phyloP scores from a whole-genome alignment of 2,113 vertebrate species.

The Acanthochromis polyacanthus region DNA sequence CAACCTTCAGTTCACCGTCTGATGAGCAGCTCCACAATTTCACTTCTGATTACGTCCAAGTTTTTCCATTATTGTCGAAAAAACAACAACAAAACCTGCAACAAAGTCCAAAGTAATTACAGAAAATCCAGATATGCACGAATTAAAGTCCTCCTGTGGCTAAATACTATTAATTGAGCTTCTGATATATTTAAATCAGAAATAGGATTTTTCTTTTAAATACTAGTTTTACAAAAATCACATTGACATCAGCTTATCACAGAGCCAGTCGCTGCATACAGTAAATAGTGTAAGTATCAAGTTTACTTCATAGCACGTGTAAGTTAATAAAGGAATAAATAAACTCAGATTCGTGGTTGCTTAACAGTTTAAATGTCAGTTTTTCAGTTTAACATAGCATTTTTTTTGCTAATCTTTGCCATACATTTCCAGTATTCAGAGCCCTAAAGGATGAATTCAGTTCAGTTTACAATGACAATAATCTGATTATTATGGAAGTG shows the following conservation, averaged over 20 bases:
- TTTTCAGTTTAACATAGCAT: neutral
- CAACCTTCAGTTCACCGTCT: constrained; percentile 50
- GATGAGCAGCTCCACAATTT: constrained; percentile 23
- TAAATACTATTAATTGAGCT: constrained; percentile 45
- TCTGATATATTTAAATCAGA: constrained; percentile 37
- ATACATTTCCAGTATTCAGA: neutral
- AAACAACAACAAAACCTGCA: constrained; percentile 17
- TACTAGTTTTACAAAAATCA: constrained; percentile 34
- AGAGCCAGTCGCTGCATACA: constrained; percentile 22
- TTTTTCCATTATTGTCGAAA: constrained; percentile 19
- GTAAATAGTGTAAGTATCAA: constrained; percentile 31
- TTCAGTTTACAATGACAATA: neutral
- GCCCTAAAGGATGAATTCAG: neutral
- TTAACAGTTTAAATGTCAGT: constrained; percentile 10
- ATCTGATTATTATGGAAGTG: neutral
- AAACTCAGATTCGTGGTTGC: constrained; percentile 29
- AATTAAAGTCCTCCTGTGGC: constrained; percentile 26
- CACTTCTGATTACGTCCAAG: constrained; percentile 13
- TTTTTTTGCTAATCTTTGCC: neutral
- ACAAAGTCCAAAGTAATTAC: constrained; percentile 25
- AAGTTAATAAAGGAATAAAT: constrained; percentile 60
- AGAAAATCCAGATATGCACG: constrained; percentile 37
- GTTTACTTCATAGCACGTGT: constrained; percentile 29
- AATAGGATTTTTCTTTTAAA: constrained; percentile 58
- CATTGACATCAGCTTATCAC: constrained; percentile 37